Evolutionary conservation across 2,888 invertebrate genomes (phyloP).

Genomic region (Drosophila neonasuta): DNA sequence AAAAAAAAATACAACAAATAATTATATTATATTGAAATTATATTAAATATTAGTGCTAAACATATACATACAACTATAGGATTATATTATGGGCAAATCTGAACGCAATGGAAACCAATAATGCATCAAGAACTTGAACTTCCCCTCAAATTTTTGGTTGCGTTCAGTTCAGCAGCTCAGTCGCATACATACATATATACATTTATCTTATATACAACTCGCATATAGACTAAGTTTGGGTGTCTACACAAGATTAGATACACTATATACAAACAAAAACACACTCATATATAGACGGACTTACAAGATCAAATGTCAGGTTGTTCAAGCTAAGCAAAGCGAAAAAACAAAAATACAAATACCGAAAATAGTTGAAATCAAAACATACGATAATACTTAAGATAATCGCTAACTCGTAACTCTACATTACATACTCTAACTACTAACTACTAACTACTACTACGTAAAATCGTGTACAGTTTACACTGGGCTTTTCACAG

Average conservation of each 20-base stretch:
- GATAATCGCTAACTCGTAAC: slow-evolving; percentile 49
- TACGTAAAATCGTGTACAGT: slow-evolving; percentile 65
- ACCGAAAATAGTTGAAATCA: slow-evolving; percentile 7
- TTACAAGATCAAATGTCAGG: slow-evolving; percentile 56
- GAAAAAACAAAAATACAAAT: slow-evolving; percentile 33
- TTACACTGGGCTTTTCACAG: slow-evolving; percentile 80
- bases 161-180: slow-evolving; percentile 15
- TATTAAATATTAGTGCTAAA: slow-evolving; percentile 24
- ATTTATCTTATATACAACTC: slow-evolving; percentile 11
- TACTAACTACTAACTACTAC: not conserved
- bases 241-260: slow-evolving; percentile 40
- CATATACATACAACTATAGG: slow-evolving; percentile 9
- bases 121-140: not conserved
- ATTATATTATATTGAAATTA: slow-evolving; percentile 28
- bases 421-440: not conserved
- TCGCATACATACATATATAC: slow-evolving; percentile 15
- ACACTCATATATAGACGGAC: slow-evolving; percentile 43
- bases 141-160: not conserved
- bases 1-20: slow-evolving; percentile 17
- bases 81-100: slow-evolving; percentile 10
- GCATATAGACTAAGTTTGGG: slow-evolving; percentile 52
- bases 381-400: slow-evolving; percentile 23
- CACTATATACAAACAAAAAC: slow-evolving; percentile 9
- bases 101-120: not conserved
- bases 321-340: slow-evolving; percentile 52